Conservation (phyloP, 2,797 vertebrate species). For the Capromys pilorides region DNA sequence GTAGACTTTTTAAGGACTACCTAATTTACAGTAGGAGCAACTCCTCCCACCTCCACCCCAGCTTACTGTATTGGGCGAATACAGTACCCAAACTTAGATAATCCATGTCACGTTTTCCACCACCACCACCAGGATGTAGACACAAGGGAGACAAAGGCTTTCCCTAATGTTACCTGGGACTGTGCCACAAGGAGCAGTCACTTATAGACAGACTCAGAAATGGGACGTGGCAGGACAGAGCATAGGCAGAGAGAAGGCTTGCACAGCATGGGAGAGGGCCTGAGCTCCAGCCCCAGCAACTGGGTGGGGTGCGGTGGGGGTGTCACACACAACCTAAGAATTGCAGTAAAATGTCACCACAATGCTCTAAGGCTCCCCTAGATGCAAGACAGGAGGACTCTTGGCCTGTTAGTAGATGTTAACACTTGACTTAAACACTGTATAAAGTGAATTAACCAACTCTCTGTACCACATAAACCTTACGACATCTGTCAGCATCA, state of each 20-base stretch:
- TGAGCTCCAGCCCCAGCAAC: background rate
- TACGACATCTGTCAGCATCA: background rate
- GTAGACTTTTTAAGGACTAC: background rate
- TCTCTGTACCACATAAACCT: background rate
- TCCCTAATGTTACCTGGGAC: background rate
- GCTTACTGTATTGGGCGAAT: background rate
- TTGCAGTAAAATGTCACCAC: background rate
- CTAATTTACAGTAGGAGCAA: background rate
- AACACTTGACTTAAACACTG: background rate
- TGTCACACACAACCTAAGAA: background rate
- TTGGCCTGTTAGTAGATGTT: background rate
- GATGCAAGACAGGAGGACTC: background rate
- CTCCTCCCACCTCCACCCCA: too few species aligned
- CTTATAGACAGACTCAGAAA: too few species aligned
- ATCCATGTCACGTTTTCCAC: background rate
- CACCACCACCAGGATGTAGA: background rate
- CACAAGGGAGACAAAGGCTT: background rate
- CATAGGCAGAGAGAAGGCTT: background rate
- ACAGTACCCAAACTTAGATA: conserved; percentile 47
- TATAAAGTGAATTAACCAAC: conserved; percentile 5
- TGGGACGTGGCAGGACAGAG: background rate
- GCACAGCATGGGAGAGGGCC: too few species aligned
- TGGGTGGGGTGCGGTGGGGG: background rate
- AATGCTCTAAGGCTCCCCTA: background rate
- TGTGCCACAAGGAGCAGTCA: background rate